Evolutionary conservation across 64 coral and sea anemone species (phyloP).

Genomic region (Cladopsammia gracilis): DNA sequence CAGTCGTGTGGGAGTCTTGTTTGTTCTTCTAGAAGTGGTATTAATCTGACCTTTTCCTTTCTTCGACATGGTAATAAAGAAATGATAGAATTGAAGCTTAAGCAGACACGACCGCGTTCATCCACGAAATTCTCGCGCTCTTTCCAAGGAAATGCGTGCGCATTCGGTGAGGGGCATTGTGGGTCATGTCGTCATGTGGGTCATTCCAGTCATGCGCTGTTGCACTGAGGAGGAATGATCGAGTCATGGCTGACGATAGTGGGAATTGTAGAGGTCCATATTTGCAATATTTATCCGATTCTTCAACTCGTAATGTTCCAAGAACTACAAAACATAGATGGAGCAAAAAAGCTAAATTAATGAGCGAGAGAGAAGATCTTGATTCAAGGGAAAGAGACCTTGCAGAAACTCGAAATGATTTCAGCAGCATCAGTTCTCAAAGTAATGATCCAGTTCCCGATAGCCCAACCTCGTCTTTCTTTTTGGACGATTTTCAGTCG

Average conservation of each 20-base stretch:
- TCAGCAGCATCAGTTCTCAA: too few relatives aligned
- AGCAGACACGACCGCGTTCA: too few relatives aligned
- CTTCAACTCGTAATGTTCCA: background rate
- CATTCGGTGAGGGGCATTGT: too few relatives aligned
- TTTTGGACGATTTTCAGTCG: background rate
- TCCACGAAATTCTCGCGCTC: too few relatives aligned
- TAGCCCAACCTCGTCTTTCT: background rate
- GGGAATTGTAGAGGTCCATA: background rate
- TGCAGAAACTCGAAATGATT: background rate
- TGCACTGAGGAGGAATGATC: background rate
- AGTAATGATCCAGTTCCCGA: background rate
- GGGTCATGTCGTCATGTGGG: too few relatives aligned
- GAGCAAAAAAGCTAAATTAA: background rate
- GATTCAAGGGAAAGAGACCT: background rate
- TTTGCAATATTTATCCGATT: conserved; percentile 4
- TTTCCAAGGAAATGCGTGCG: too few relatives aligned
- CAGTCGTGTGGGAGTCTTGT: background rate
- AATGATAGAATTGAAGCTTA: too few relatives aligned
- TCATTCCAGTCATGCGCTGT: too few relatives aligned
- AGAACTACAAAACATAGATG: conserved; percentile 27
- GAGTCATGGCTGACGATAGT: background rate
- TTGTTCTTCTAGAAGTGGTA: background rate
- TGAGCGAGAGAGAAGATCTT: background rate
- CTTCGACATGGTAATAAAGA: too few relatives aligned
- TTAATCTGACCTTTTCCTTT: background rate